Conservation (phyloP, 2,797 vertebrate species). For the Enteromius paludinosus region DNA sequence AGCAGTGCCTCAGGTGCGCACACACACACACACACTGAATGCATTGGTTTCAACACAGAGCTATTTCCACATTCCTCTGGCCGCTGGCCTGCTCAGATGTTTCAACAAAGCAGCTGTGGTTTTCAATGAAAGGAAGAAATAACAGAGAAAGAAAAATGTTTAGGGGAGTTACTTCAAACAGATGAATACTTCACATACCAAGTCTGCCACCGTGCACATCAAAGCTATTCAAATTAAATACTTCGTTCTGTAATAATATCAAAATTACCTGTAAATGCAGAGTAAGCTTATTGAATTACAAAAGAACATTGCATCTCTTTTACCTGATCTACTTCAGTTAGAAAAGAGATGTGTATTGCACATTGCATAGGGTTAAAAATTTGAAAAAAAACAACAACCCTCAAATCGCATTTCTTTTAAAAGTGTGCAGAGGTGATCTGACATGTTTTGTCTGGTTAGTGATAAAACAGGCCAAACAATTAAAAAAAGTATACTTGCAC, state of each 20-base stretch:
- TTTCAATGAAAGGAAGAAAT: constrained; percentile 46
- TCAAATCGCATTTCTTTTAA: neutral
- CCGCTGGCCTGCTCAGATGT: constrained; percentile 45
- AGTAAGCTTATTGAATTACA: constrained; percentile 22
- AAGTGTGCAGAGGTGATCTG: neutral
- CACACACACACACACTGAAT: constrained; percentile 18
- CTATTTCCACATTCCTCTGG: constrained; percentile 53
- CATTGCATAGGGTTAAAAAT: neutral
- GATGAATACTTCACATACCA: constrained; percentile 38
- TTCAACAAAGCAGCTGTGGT: constrained; percentile 48
- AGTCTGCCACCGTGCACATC: constrained; percentile 8
- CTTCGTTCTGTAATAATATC: neutral
- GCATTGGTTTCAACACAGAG: constrained; percentile 46
- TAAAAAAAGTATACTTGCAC: neutral
- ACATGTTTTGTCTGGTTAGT: neutral
- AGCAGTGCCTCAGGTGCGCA: constrained; percentile 50
- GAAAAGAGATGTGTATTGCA: neutral
- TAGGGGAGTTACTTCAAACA: constrained; percentile 29
- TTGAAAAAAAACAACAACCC: no score
- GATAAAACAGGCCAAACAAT: neutral
- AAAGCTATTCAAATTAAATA: constrained; percentile 27
- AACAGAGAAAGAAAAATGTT: constrained; percentile 31
- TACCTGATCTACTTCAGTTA: neutral
- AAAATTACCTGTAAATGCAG: constrained; percentile 7
- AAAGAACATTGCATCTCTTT: constrained; percentile 1